Conservation (phyloP, 1,140 invertebrate genomes). For the Adelges cooleyi region DNA sequence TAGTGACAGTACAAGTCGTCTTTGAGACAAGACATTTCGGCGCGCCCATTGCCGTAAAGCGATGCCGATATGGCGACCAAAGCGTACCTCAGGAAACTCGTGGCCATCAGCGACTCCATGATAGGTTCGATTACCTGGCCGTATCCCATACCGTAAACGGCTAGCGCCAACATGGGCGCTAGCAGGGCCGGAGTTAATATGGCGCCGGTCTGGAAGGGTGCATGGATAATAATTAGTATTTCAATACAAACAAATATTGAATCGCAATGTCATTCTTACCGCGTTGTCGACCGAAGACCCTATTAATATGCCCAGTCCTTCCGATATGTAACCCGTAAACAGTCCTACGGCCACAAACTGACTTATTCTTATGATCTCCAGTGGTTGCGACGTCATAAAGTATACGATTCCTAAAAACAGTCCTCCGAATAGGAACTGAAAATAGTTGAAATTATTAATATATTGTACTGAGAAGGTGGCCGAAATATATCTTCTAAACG, state of each 20-base stretch:
- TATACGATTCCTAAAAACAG: conserved; percentile 39
- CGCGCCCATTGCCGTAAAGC: conserved; percentile 42
- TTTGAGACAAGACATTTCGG: conserved; percentile 30
- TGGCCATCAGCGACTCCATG: conserved; percentile 45
- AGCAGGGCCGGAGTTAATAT: conserved; percentile 37
- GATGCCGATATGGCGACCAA: conserved; percentile 44
- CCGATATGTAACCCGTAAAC: conserved; percentile 56
- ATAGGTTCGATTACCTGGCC: conserved; percentile 40
- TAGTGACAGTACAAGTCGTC: conserved; percentile 34
- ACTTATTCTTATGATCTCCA: conserved; percentile 37
- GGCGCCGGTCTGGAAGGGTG: conserved; percentile 39
- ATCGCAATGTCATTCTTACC: conserved; percentile 43
- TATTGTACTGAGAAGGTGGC: no score
- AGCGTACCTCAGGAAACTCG: conserved; percentile 46
- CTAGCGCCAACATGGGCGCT: conserved; percentile 38
- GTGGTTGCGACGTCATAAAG: conserved; percentile 38
- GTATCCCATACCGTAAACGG: conserved; percentile 41
- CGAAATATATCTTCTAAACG: no score
- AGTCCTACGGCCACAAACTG: conserved; percentile 57
- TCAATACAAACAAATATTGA: background rate
- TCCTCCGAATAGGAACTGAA: conserved; percentile 37
- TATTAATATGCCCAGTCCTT: conserved; percentile 60
- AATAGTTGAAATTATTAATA: conserved; percentile 4
- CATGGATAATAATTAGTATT: conserved; percentile 29
- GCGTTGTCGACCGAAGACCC: conserved; percentile 57